A percentile compares a stretch with the other conserved stretches of the same genome.
These are phyloP conservation scores for Panthera leo DNA, from an alignment of 2,113 vertebrate species.

Conservation along the genomic window DNA sequence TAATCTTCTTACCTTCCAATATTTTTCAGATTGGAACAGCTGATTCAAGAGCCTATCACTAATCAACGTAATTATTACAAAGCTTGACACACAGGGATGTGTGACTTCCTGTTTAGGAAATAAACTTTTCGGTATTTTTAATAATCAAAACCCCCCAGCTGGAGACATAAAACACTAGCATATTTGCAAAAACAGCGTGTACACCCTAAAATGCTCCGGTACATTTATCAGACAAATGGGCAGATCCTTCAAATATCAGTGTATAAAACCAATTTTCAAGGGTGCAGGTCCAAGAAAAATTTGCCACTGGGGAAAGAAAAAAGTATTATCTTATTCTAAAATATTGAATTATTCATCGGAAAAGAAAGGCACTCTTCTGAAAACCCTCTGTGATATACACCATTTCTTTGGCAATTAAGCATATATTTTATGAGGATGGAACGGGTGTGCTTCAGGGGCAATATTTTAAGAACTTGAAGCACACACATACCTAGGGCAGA, in stretches of 20 bases:
- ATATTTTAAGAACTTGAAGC: background rate
- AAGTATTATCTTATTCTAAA: background rate
- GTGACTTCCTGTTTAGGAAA: slow-evolving; percentile 21
- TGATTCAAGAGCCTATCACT: background rate
- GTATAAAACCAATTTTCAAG: background rate
- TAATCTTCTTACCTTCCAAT: slow-evolving; percentile 48
- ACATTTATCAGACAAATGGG: slow-evolving; percentile 1
- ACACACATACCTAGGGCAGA: background rate
- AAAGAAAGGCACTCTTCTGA: background rate
- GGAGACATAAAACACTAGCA: background rate
- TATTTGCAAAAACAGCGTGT: background rate
- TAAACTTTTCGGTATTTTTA: background rate
- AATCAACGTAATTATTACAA: slow-evolving; percentile 26
- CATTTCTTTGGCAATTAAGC: background rate
- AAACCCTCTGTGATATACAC: background rate
- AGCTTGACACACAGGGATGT: background rate
- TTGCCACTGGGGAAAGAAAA: background rate
- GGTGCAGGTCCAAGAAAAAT: background rate
- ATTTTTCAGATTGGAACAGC: slow-evolving; percentile 51
- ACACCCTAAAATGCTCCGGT: background rate
- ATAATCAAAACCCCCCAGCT: background rate
- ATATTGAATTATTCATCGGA: background rate
- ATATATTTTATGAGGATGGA: background rate
- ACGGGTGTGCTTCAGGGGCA: background rate
- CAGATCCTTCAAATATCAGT: slow-evolving; percentile 23